Base-by-base conservation (phyloP, 2,797 vertebrate genomes). In the Acestrorhynchus altus region DNA sequence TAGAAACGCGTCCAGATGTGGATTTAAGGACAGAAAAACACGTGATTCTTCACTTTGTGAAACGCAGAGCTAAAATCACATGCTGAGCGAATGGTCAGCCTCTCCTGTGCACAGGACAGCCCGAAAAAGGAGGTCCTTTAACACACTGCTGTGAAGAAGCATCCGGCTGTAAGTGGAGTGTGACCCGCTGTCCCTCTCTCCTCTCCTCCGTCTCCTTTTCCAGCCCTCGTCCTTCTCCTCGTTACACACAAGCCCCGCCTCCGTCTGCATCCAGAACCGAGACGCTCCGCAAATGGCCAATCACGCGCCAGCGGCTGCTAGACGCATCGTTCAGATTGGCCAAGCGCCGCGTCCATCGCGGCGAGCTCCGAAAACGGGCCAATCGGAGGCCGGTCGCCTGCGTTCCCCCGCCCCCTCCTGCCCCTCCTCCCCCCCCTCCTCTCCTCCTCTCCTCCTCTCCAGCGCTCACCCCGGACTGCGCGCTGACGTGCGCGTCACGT, bases 401-500 rank as follows among this genome's bases (percentile, higher is more conserved):
- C n/a, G n/a, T n/a, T n/a, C n/a, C n/a, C n/a, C 54, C 35, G 56
- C 4, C n/a, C 11, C 7, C 4, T 20, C 63, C n/a, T 26, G 4
- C n/a, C 44, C 18, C 47, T 8, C 7, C 12, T 13, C 39, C 64
- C 31, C 73, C 84, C 54, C 81, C 82, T 51, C 72, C 60, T 74
- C 75, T 35, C 71, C 56, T 49, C 42, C 57, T 64, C 76, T 82
- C 60, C 82, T 46, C 63, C 44, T 44, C 64, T 47, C 72, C 81
- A 46, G 83, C 86, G 52, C 59, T 76, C 81, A 80, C 78, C 63
- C 63, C 51, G 80, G 76, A 76, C 77, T 69, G 74, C 49, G 69
- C 79, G 77, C 74, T 83, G 83, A 76, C 84, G 75, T 81, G 35
- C 40, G 52, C 18, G 81, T 91, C 92, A 92, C 90, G 90, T 92